Evolutionary conservation across 2,113 vertebrate genomes (phyloP).

Genomic region (Campylorhamphus procurvoides): DNA sequence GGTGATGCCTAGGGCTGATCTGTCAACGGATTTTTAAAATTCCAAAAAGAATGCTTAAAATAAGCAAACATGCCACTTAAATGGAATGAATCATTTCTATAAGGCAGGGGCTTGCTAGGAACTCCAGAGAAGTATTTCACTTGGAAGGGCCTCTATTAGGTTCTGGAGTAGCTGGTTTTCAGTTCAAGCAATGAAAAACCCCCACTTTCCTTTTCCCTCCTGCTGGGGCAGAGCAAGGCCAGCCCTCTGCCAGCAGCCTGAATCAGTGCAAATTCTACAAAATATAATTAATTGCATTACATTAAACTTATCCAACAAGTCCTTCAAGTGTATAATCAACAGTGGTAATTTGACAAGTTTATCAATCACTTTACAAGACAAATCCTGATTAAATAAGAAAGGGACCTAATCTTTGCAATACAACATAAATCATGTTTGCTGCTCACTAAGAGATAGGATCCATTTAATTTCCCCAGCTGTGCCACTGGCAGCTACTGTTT

Average conservation of each 20-base stretch:
- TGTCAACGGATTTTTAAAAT: slow-evolving; percentile 59
- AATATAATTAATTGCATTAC: slow-evolving; percentile 33
- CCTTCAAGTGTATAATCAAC: slow-evolving; percentile 21
- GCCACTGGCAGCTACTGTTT: neutral
- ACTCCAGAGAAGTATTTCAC: neutral
- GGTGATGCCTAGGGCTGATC: slow-evolving; percentile 42
- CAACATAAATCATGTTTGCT: neutral
- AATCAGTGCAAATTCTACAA: neutral
- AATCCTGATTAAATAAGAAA: slow-evolving; percentile 27
- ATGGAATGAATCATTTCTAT: slow-evolving; percentile 52
- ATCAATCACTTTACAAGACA: slow-evolving; percentile 30
- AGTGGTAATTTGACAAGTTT: slow-evolving; percentile 6
- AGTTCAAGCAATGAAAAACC: neutral
- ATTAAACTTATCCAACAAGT: neutral
- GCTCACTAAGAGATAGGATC: neutral
- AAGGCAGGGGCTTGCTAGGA: neutral
- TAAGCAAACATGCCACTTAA: slow-evolving; percentile 60
- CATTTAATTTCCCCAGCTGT: slow-evolving; percentile 31
- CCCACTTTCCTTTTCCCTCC: neutral
- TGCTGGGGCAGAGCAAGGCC: neutral
- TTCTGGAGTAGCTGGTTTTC: slow-evolving; percentile 16
- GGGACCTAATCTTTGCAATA: slow-evolving; percentile 14
- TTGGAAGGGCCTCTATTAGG: neutral
- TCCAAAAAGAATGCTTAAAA: slow-evolving; percentile 68
- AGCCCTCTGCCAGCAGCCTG: neutral